Conservation (phyloP, 2,113 vertebrate genomes). For the Sprattus sprattus region DNA sequence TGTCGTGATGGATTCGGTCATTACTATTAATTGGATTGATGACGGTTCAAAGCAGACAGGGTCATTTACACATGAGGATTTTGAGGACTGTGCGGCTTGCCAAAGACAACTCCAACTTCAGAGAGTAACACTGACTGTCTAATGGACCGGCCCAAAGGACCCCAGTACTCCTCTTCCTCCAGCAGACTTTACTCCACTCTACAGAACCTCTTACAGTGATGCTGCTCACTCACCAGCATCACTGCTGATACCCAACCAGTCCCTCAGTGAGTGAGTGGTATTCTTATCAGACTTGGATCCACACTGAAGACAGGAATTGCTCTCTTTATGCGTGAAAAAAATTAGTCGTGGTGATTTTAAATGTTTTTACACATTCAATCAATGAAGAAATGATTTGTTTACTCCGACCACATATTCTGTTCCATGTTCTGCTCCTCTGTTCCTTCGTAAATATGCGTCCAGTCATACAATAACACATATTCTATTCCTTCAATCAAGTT, state of each 20-base stretch:
- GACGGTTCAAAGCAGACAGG: conserved; percentile 55
- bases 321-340: background rate
- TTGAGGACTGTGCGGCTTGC: background rate
- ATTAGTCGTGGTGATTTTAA: background rate
- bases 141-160: background rate
- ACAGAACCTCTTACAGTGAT: no score
- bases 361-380: background rate
- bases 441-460: no score
- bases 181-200: background rate
- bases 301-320: no score
- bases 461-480: background rate
- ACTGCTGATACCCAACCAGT: no score
- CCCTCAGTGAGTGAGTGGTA: no score
- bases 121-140: background rate
- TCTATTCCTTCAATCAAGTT: background rate
- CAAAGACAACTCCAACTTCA: conserved; percentile 6
- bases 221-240: no score
- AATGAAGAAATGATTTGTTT: background rate
- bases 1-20: conserved; percentile 66
- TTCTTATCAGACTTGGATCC: no score
- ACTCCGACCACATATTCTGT: background rate
- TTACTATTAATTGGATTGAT: conserved; percentile 70
- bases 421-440: no score
- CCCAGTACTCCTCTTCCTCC: background rate
- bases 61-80: conserved; percentile 54